Evolutionary conservation across 1,140 invertebrate genomes (phyloP).

Genomic region (Fopius arisanus): DNA sequence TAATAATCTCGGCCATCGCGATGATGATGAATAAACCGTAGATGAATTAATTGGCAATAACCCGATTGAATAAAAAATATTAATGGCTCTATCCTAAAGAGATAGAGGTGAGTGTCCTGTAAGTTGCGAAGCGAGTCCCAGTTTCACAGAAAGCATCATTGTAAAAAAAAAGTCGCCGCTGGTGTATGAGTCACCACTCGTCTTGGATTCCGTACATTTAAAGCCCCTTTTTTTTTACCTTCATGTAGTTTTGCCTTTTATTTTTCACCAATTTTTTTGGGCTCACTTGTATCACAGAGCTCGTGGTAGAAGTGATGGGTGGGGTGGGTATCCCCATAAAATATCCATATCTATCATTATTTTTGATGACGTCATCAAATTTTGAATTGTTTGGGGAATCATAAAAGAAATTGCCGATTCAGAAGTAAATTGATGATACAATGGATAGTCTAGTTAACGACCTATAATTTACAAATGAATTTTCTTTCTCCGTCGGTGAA

Average conservation of each 20-base stretch:
- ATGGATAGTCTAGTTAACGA: no score
- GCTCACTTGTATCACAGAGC: background rate
- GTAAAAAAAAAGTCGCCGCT: slow-evolving; percentile 13
- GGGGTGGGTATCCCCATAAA: background rate
- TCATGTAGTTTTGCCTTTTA: background rate
- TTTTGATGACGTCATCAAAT: no score
- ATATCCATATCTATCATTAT: slow-evolving; percentile 1
- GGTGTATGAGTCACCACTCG: slow-evolving; percentile 21
- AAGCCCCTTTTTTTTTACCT: no score
- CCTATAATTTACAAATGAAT: background rate
- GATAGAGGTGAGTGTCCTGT: slow-evolving; percentile 23
- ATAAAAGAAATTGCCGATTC: no score
- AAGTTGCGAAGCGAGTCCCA: slow-evolving; percentile 22
- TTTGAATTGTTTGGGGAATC: no score
- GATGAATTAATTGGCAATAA: background rate
- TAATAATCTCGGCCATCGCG: background rate
- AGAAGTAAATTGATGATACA: no score
- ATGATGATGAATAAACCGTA: background rate
- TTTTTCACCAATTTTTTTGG: background rate
- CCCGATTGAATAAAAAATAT: background rate
- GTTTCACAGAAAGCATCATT: background rate
- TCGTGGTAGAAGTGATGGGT: background rate
- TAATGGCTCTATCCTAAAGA: background rate
- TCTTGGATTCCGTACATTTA: slow-evolving; percentile 27
- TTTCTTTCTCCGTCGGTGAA: background rate